A percentile compares a stretch with the other conserved stretches of the same genome.
Evolutionary conservation across 1,140 invertebrate species (phyloP).

Genomic region (Ceratitis capitata): DNA sequence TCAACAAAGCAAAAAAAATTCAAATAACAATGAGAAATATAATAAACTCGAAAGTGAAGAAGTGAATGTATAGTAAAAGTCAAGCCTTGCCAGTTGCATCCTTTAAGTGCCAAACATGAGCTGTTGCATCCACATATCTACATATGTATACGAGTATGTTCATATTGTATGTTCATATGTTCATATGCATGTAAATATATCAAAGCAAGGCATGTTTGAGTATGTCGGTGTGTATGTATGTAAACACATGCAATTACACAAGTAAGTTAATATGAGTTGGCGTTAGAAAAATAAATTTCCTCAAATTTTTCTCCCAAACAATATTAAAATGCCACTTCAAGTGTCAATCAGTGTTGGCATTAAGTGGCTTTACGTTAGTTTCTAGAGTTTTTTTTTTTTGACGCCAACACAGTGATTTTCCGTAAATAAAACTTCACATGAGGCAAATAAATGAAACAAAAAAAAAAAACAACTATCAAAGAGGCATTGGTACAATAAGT

Average conservation of each 20-base stretch:
- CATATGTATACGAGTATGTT: too few relatives aligned
- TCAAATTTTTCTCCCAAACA: neutral
- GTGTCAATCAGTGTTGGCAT: conserved; percentile 23
- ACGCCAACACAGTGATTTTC: neutral
- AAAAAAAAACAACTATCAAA: neutral
- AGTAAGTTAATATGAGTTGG: neutral
- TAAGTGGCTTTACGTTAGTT: conserved; percentile 3
- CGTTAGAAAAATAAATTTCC: neutral
- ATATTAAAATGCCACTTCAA: conserved; percentile 1
- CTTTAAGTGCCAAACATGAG: neutral
- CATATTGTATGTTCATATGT: neutral
- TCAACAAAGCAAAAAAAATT: neutral
- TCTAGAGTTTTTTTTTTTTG: neutral
- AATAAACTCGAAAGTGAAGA: neutral
- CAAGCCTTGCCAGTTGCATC: neutral
- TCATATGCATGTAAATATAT: too few relatives aligned
- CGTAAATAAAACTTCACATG: neutral
- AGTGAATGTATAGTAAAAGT: neutral
- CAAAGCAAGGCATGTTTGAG: too few relatives aligned
- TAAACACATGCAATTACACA: neutral
- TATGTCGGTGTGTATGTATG: neutral
- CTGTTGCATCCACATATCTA: neutral
- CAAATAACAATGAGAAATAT: neutral
- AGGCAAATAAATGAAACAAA: neutral
- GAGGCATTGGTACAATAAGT: too few relatives aligned